These are phyloP conservation scores for Nothoprocta pentlandii DNA, from an alignment of 2,113 vertebrate species.

Conservation along the genomic window DNA sequence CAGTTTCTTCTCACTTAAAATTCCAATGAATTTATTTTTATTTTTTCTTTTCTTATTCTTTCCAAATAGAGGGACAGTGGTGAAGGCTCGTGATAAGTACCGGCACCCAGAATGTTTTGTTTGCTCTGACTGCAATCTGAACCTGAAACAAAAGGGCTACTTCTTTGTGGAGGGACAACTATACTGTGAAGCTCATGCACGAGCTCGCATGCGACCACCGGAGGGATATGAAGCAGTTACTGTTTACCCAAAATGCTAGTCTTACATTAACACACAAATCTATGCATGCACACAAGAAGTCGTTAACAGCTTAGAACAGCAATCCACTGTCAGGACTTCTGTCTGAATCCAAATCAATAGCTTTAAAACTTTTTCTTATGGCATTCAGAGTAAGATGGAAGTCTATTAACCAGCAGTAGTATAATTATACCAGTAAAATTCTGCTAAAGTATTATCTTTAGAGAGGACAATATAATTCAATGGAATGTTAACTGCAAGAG, in stretches of 20 bases:
- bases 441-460: slow-evolving; percentile 16
- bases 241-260: slow-evolving; percentile 85
- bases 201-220: slow-evolving; percentile 88
- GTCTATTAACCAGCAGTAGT: not conserved
- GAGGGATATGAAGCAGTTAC: slow-evolving; percentile 93
- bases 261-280: not conserved
- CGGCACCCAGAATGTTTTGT: slow-evolving; percentile 96
- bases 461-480: not conserved
- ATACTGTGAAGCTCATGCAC: slow-evolving; percentile 95
- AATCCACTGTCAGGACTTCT: not conserved
- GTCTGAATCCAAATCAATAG: slow-evolving; percentile 14
- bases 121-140: slow-evolving; percentile 93
- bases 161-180: slow-evolving; percentile 96
- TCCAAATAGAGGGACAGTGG: slow-evolving; percentile 88
- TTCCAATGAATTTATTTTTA: not conserved
- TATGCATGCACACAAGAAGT: slow-evolving; percentile 25
- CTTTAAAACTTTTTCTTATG: slow-evolving; percentile 26
- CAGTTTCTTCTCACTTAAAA: not conserved
- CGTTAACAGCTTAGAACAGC: slow-evolving; percentile 42
- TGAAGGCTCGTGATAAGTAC: slow-evolving; percentile 94
- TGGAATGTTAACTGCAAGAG: not conserved
- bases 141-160: slow-evolving; percentile 97
- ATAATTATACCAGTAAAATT: not conserved
- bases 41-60: not conserved
- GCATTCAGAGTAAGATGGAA: not conserved